A percentile compares a stretch with the other conserved stretches of the same genome.
phyloP scores from a whole-genome alignment of 2,797 vertebrate genomes.

The Gymnocypris eckloni region DNA sequence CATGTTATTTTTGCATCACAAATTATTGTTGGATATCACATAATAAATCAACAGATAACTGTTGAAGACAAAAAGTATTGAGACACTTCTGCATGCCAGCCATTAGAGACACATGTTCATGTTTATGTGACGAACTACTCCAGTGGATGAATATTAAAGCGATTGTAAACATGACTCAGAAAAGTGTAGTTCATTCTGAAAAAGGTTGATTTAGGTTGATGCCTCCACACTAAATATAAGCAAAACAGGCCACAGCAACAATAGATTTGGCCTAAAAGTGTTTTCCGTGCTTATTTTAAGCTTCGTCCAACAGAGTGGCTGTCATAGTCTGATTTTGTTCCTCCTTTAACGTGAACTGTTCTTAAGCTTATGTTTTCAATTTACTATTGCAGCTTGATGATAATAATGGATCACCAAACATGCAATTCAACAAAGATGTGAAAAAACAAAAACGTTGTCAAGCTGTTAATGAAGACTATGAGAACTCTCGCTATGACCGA shows the following conservation, averaged over 20 bases:
- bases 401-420: neutral
- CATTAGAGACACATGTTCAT: no score
- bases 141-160: no score
- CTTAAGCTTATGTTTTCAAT: neutral
- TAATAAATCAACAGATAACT: no score
- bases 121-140: no score
- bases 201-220: no score
- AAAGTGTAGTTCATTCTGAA: no score
- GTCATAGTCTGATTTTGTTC: neutral
- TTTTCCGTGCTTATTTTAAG: neutral
- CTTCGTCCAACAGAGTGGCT: neutral
- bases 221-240: no score
- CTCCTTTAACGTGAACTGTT: neutral
- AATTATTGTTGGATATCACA: no score
- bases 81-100: no score
- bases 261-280: neutral
- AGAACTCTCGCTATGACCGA: rapidly evolving
- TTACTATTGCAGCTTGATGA: conserved; percentile 14
- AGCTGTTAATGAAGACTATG: conserved; percentile 23
- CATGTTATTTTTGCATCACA: no score
- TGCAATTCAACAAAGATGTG: neutral
- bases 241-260: neutral
- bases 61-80: no score
- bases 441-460: neutral
- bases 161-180: no score